A percentile compares a stretch with the other conserved stretches of the same genome.
These are phyloP conservation scores for Catamblyrhynchus diadema DNA, from an alignment of 2,797 vertebrate species.

Conservation along the genomic window DNA sequence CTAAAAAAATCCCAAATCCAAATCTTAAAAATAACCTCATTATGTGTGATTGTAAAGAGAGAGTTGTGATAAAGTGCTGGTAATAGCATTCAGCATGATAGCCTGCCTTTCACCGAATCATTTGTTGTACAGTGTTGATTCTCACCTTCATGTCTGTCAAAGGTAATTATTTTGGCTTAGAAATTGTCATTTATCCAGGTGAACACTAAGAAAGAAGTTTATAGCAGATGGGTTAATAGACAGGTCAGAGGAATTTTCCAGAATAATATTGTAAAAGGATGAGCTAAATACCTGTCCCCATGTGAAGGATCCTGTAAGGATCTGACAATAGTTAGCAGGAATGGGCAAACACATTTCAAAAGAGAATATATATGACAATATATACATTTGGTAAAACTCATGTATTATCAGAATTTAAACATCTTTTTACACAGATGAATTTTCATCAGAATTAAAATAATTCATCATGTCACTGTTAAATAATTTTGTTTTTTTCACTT, in stretches of 20 bases:
- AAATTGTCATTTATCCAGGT: neutral
- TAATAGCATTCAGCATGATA: neutral
- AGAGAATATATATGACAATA: neutral
- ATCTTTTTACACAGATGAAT: neutral
- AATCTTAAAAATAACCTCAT: neutral
- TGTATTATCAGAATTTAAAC: neutral
- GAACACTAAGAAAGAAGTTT: neutral
- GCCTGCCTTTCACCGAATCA: neutral
- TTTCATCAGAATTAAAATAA: neutral
- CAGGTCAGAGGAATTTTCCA: neutral
- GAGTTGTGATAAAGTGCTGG: neutral
- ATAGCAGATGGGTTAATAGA: neutral
- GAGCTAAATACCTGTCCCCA: neutral
- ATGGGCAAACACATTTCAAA: neutral
- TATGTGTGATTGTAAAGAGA: neutral
- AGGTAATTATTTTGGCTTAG: neutral
- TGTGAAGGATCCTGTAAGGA: neutral
- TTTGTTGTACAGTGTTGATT: neutral
- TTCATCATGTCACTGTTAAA: neutral
- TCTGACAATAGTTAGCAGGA: neutral
- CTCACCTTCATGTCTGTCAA: neutral
- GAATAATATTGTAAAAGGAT: neutral
- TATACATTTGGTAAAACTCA: accelerated
- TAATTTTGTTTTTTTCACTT: neutral
- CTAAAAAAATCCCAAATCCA: neutral